These are phyloP conservation scores for Gymnogyps californianus DNA, from an alignment of 2,113 vertebrate species.

Conservation along the genomic window DNA sequence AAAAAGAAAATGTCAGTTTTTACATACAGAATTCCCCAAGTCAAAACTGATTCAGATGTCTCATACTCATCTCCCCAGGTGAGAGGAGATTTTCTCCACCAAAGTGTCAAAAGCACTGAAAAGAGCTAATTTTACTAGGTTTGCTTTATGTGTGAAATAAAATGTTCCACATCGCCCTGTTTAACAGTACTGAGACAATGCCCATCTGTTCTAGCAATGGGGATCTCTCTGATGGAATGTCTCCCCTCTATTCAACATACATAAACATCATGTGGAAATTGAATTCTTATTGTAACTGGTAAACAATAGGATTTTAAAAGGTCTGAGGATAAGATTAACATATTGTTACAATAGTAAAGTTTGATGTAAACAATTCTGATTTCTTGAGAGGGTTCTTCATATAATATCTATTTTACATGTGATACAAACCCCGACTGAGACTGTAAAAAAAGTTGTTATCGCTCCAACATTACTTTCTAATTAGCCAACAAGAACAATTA, in stretches of 20 bases:
- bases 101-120: conserved; percentile 38
- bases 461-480: conserved; percentile 45
- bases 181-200: not conserved
- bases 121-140: conserved; percentile 35
- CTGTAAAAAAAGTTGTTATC: not conserved
- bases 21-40: conserved; percentile 52
- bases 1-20: conserved; percentile 63
- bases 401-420: conserved; percentile 5
- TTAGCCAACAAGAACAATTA: conserved; percentile 65
- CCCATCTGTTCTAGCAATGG: conserved; percentile 40
- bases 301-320: conserved; percentile 13
- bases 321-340: conserved; percentile 1
- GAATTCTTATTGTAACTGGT: not conserved
- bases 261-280: not conserved
- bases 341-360: not conserved
- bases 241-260: not conserved
- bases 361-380: conserved; percentile 14
- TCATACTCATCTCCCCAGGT: not conserved
- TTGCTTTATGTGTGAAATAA: conserved; percentile 26
- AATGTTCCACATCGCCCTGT: not conserved
- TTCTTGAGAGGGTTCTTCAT: not conserved
- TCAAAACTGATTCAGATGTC: conserved; percentile 32
- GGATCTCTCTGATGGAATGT: not conserved
- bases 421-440: not conserved
- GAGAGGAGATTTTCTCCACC: not conserved